Base-by-base conservation (phyloP, 2,797 vertebrate genomes). In the Arrhamphus sclerolepis region DNA sequence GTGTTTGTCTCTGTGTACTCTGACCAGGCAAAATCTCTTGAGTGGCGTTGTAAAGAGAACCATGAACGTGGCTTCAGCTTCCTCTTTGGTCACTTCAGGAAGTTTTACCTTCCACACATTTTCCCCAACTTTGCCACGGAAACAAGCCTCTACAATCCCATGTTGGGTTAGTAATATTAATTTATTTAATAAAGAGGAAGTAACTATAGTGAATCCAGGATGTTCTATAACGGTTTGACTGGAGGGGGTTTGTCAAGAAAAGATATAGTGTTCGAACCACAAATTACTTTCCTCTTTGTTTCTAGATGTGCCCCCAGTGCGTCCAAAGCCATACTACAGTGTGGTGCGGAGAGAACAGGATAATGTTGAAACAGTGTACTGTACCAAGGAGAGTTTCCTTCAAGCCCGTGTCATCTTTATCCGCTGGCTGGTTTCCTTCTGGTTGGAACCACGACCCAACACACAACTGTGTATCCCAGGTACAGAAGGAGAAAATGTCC, bases 351-450 rank as follows among this genome's bases (percentile, higher is more conserved):
- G 96, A 86, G 98, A 99, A 86, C 93, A 94, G 70, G 98, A 99
- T 78, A 94, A 93, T 69, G 94, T 93, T 40, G 97, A 99, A 86
- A 90, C 92, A 10, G 51, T 96, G 59, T 99, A 95, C 89, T 98
- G 96, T 92, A 99, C 96, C 82, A 99, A 98, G 83, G 98, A 99
- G 86, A 96, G 95, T 87, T 98, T 97, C 86, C 95, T 99, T 70
- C 96, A 97, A 79, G 96, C 96, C 78, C 91, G 96, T 49, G 98
- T 99, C 84, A 97, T 97, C 90, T 96, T 99, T 78, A 96, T 99
- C 87, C 94, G 97, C 80, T 99, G 98, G 98, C 92, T 99, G 80
- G 98, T 99, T 72, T 98, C 96, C 88, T 99, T 99, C 90, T 99
- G 98, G 98, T 92, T 99, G 50, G 98, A 99, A 86, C 95, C 96